Evolutionary conservation across 2,113 vertebrate genomes (phyloP), one percentile per base, ranked within the genome.

Genomic region (Deroptyus accipitrinus): DNA sequence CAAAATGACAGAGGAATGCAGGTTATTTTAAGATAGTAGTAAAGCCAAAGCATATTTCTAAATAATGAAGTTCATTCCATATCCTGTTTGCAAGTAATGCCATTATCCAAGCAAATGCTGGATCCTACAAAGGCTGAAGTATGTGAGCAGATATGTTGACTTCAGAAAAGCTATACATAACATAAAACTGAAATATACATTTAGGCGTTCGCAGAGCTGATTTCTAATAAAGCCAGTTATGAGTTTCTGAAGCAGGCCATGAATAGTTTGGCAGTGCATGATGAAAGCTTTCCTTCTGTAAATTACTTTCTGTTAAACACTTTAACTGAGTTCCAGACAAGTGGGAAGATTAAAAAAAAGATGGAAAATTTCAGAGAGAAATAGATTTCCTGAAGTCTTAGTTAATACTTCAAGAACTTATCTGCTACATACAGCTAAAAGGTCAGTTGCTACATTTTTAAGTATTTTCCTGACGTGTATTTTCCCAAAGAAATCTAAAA

Each of bases 281-380:
- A 48, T 57, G 62, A 92, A 89, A 91, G 14, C 16, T 92, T 80
- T 73, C 54, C 27, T 33, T 86, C 57, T 59, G 28, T 82, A 91
- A 84, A 85, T 79, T 66, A 59, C n/a, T 87, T 92, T 83, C 78
- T 94, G 86, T 80, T 84, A 86, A 95, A 87, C 44, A 39, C 23
- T 94, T 87, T 42, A 92, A 85, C 59, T 3, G 1, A 75, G 74
- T 70, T 87, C 91, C 77, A 92, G 91, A 80, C 84, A 88, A 93
- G 54, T 59, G 8, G 3, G 39, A 87, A 94, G 77, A 91, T 61
- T 84, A 24, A 73, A 92, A 85, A 94, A 83, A 76, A 44, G 24
- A 49, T 91, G 92, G 68, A 85, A 90, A 91, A 62, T 63, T 80
- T 92, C 67, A 69, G 70, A 69, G 68, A 90, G 84, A 91, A 90